Evolutionary conservation across 2,113 vertebrate genomes (phyloP), one percentile per base, ranked within the genome.

Genomic region (Copsychus sechellarum): DNA sequence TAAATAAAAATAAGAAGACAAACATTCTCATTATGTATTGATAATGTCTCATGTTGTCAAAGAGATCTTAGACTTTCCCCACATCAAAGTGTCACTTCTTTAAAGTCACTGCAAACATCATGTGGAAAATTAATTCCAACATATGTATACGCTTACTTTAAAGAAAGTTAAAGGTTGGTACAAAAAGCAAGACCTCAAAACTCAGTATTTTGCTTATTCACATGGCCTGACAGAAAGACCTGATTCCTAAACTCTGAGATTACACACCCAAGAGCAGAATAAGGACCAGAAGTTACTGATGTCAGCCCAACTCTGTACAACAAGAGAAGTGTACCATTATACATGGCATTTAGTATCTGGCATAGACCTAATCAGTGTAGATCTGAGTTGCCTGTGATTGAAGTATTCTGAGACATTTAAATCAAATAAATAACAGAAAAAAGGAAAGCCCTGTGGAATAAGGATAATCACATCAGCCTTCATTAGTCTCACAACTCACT

Each of bases 21-120:
- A 93, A 70, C 92, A 77, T 9, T 79, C 60, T 95, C 90, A 94
- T 97, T 95, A 90, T 80, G 85, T 90, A 74, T 83, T 90, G 88
- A 96, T 83, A 90, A 62, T 3, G 23, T 48, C 53, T 90, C 53
- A 64, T 9, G 51, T 6, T 74, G 88, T 74, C 90, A 90, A 50
- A 94, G 76, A 88, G 82, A 95, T 93, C 88, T 92, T 54, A 96
- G 74, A 78, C 67, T 93, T 83, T 29, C 43, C 43, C 71, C 57
- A 90, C 60, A 81, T 74, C 64, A 56, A 25, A 20, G 31, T 56
- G 81, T 74, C 82, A 82, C 48, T 86, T 93, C 77, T 88, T 64
- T 88, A 73, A 83, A 96, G 76, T 83, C 72, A 92, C 1, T 73
- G 81, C 87, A 91, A 90, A 70, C 43, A 86, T 57, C 22, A 58